phyloP scores from a whole-genome alignment of 2,113 vertebrate species.

The Diphyllodes magnificus region DNA sequence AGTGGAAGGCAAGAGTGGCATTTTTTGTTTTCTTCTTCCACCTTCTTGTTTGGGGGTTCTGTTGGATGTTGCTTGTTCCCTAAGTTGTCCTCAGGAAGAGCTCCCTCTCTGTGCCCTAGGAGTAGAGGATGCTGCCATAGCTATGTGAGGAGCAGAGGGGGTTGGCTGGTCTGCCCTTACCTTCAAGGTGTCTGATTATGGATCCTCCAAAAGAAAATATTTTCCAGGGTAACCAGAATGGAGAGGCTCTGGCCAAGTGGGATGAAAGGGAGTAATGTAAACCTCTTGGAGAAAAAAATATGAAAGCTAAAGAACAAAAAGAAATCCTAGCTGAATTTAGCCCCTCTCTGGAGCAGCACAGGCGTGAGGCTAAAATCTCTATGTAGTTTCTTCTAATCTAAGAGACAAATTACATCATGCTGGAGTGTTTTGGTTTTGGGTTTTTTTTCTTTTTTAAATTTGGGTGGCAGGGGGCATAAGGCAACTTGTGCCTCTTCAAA shows the following conservation, averaged over 20 bases:
- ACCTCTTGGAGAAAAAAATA: not conserved
- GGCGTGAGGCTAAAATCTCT: not conserved
- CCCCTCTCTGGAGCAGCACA: not conserved
- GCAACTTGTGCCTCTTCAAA: not conserved
- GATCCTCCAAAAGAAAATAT: not conserved
- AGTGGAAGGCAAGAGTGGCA: rapidly evolving
- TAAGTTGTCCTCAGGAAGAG: not conserved
- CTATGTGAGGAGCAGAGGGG: not conserved
- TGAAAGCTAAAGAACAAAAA: not conserved
- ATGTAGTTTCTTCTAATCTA: not conserved
- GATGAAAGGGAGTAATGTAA: not conserved
- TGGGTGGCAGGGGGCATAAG: not conserved
- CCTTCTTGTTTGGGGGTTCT: not conserved
- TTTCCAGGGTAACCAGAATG: not conserved
- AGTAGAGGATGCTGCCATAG: not conserved
- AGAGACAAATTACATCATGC: not conserved
- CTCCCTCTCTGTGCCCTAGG: rapidly evolving
- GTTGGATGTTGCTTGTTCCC: rapidly evolving
- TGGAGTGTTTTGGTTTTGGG: not conserved
- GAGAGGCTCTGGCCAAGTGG: not conserved
- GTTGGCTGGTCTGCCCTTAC: not conserved
- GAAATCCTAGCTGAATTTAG: not conserved
- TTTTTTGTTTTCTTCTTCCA: not conserved
- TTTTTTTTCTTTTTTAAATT: not conserved
- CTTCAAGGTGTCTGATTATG: not conserved